Conservation (phyloP, 2,888 invertebrate species). For the Trypoxylon attenuatum region DNA sequence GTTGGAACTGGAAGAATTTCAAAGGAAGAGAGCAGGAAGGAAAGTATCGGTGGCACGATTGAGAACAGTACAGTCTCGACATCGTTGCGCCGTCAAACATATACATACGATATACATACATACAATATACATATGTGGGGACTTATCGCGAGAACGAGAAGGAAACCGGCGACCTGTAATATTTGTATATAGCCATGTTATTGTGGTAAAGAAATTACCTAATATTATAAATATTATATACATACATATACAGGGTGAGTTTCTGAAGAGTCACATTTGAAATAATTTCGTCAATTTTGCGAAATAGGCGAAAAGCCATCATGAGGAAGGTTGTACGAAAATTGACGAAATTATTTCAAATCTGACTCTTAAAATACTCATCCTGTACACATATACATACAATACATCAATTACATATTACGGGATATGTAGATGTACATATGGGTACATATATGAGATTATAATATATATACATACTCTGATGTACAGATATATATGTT, state of each 20-base stretch:
- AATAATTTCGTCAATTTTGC: no score
- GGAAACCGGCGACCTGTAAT: conserved; percentile 54
- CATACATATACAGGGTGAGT: conserved; percentile 27
- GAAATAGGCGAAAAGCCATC: no score
- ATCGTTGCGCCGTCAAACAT: conserved; percentile 5
- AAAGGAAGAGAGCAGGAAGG: conserved; percentile 3
- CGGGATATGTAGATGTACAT: background rate
- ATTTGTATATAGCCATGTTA: conserved; percentile 58
- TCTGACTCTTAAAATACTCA: no score
- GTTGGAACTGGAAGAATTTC: background rate
- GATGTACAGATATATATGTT: conserved; percentile 12
- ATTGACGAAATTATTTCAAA: no score
- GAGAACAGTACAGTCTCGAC: conserved; percentile 6
- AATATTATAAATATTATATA: conserved; percentile 48
- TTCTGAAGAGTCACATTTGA: no score
- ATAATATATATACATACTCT: conserved; percentile 25
- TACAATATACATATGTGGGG: conserved; percentile 27
- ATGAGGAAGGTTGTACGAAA: no score
- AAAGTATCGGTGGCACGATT: conserved; percentile 2
- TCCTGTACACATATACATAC: no score
- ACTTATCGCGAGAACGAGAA: conserved; percentile 5
- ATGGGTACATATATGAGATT: background rate
- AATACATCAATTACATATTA: no score
- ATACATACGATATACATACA: conserved; percentile 1
- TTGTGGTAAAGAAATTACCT: conserved; percentile 50